Conservation (phyloP, 1,140 invertebrate species). For the Brachionus plicatilis region DNA sequence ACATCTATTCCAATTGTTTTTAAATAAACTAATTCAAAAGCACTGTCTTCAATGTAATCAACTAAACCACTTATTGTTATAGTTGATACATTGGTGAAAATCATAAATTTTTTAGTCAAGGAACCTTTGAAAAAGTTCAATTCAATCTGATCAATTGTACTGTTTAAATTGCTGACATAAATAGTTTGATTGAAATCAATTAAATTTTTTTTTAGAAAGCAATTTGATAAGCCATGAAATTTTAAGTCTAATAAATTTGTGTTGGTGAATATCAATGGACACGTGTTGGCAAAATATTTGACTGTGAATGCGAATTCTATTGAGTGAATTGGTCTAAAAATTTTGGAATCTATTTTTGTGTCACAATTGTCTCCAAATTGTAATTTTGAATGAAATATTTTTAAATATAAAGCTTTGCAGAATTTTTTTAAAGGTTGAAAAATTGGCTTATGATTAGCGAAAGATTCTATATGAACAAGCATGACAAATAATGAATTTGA, state of each 20-base stretch:
- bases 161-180: background rate
- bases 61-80: background rate
- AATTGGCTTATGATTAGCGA: background rate
- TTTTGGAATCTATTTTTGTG: background rate
- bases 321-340: background rate
- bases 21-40: background rate
- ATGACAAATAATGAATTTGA: too few species aligned
- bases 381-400: background rate
- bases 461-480: background rate
- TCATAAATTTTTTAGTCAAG: background rate
- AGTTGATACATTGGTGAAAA: background rate
- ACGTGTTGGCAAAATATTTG: background rate
- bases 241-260: background rate
- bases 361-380: background rate
- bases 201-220: background rate
- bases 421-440: background rate
- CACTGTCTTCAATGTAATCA: background rate
- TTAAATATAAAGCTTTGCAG: background rate
- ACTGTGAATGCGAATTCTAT: background rate
- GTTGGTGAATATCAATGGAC: background rate
- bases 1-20: background rate
- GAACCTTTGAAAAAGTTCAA: background rate
- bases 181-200: background rate
- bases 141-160: background rate
- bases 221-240: background rate